Percentiles rank a stretch among this genome's conserved stretches.
Conservation (phyloP, 1,140 invertebrate species). For the Apis laboriosa region DNA sequence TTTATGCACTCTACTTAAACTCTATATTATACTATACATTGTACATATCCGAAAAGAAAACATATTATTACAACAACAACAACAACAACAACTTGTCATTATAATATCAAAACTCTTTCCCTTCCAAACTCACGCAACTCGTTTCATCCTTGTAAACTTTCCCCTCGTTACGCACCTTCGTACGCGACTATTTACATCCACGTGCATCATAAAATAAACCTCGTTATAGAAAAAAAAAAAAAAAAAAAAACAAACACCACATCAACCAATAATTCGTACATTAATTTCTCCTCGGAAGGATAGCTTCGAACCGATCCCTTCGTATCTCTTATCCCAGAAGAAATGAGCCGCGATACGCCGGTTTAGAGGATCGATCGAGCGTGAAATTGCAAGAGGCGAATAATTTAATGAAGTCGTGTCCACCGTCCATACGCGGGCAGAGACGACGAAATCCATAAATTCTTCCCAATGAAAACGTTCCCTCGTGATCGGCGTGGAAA, state of each 20-base stretch:
- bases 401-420: conserved; percentile 26
- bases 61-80: too few species aligned
- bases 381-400: conserved; percentile 19
- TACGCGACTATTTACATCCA: too few species aligned
- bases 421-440: neutral
- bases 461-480: conserved; percentile 5
- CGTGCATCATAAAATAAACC: too few species aligned
- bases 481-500: conserved; percentile 19
- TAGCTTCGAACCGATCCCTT: neutral
- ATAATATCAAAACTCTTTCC: too few species aligned
- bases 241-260: neutral
- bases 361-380: conserved; percentile 2
- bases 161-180: too few species aligned
- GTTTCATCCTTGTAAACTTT: too few species aligned
- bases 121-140: too few species aligned
- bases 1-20: too few species aligned
- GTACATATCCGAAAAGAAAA: too few species aligned
- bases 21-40: too few species aligned
- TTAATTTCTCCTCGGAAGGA: neutral
- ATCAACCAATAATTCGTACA: neutral
- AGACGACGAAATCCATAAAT: conserved; percentile 44
- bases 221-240: neutral
- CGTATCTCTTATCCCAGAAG: neutral
- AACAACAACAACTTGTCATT: too few species aligned
- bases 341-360: conserved; percentile 2